Base-by-base conservation (phyloP, 2,888 invertebrate genomes). In the Liposcelis brunnea region DNA sequence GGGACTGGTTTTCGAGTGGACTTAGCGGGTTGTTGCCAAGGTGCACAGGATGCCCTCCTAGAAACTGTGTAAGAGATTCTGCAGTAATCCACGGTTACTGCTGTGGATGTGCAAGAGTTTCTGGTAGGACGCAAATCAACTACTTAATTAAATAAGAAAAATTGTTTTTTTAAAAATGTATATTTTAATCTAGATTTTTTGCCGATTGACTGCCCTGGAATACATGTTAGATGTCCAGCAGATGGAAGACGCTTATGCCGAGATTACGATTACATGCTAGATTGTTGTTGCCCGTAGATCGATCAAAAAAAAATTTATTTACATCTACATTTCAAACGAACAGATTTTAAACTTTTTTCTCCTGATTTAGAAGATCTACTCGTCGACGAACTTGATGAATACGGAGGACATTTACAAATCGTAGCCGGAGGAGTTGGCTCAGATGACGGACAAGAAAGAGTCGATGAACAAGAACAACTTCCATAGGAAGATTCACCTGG, bases 11-110 rank as follows among this genome's bases (percentile, higher is more conserved):
- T 26, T n/a, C n/a, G n/a, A 26, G 8, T 8, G 26, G 26, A 26
- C 8, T 26, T 6, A 26, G 26, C 8, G 8, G 8, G 4, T 26
- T 26, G 8, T 26, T 26, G 26, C 26, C 26, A 8, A 26, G 40
- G 11, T 40, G 40, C 16, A 40, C 19, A 10, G 40, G 40, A 7
- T 40, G 40, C 40, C 40, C 40, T 8, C 14, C 14, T 4, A 6
- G 40, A 19, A 3, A 5, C 11, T 40, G 40, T 21, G 19, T 40
- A 10, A 6, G 21, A 6, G 40, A 40, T 19, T n/a, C 19, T n/a
- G 40, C 40, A 3, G 64, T 76, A 43, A 67, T 75, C 49, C 70
- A 71, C 48, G 76, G 76, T 1, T 75, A 70, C 55, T 77, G 76
- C 58, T 77, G 76, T 52, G 75, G 75, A 1, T 77, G 76, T 53